A percentile compares a stretch with the other conserved stretches of the same genome.
Evolutionary conservation across 2,113 vertebrate species (phyloP).

Genomic region (Alethe castanea): DNA sequence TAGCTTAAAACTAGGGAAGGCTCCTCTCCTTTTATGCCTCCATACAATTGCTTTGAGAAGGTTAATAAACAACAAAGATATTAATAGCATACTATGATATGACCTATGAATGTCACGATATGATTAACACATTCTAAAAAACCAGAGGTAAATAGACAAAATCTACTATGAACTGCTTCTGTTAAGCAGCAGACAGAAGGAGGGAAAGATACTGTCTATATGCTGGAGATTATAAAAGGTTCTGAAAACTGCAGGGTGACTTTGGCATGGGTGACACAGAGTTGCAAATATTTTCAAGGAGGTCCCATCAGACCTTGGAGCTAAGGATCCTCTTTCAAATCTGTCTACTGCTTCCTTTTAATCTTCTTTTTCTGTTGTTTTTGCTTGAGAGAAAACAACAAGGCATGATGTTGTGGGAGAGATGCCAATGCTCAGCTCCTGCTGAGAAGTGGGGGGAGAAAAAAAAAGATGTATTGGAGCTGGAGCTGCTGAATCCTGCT

Average conservation of each 20-base stretch:
- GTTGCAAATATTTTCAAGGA: not conserved
- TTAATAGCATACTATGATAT: not conserved
- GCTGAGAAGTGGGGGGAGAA: constrained; percentile 34
- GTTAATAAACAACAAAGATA: not conserved
- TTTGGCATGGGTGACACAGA: not conserved
- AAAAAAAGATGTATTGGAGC: not conserved
- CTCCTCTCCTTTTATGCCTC: not conserved
- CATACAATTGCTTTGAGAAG: not conserved
- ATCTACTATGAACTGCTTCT: not conserved
- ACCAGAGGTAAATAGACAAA: not conserved
- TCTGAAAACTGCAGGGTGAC: constrained; percentile 2
- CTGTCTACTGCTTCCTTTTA: constrained; percentile 50
- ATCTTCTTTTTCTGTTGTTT: constrained; percentile 47
- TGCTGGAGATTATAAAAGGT: not conserved
- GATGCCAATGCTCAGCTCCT: constrained; percentile 54
- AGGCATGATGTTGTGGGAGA: constrained; percentile 55
- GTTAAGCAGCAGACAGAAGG: not conserved
- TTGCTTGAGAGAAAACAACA: constrained; percentile 54
- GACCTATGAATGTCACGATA: not conserved
- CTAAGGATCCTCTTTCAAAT: constrained; percentile 32
- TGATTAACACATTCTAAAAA: not conserved
- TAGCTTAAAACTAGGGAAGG: not conserved
- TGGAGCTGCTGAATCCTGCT: constrained; percentile 40
- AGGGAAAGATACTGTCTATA: not conserved
- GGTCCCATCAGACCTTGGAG: constrained; percentile 29